A percentile compares a stretch with the other conserved stretches of the same genome.
Evolutionary conservation across 2,888 invertebrate genomes (phyloP).

Genomic region (Macrostomum cliftonense): DNA sequence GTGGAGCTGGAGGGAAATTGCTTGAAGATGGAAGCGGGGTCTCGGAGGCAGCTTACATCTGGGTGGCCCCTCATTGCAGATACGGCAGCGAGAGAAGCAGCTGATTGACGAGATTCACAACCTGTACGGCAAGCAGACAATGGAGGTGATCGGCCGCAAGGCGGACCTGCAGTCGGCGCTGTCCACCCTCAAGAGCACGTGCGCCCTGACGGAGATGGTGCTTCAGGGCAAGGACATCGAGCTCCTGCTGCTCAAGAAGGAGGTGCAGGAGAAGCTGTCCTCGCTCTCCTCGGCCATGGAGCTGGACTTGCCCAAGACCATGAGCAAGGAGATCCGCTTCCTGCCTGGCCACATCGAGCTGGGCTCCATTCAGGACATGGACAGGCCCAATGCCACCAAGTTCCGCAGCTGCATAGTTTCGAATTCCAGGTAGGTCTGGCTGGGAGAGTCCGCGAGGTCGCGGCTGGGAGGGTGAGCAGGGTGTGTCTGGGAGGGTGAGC

Average conservation of each 20-base stretch:
- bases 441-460: conserved; percentile 2
- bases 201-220: conserved; percentile 35
- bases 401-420: too few species aligned
- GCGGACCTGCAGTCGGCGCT: conserved; percentile 22
- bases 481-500: too few species aligned
- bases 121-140: conserved; percentile 30
- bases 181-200: conserved; percentile 35
- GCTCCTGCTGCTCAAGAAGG: conserved; percentile 35
- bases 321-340: conserved; percentile 27
- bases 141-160: conserved; percentile 29
- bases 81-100: conserved; percentile 30
- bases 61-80: conserved; percentile 13
- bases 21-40: too few species aligned
- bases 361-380: conserved; percentile 29
- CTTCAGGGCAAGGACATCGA: conserved; percentile 38
- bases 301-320: conserved; percentile 25
- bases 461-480: not conserved
- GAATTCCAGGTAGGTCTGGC: not conserved
- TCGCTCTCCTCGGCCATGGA: conserved; percentile 25
- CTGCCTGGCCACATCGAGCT: conserved; percentile 27
- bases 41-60: too few species aligned
- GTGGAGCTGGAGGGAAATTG: too few species aligned
- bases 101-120: conserved; percentile 33
- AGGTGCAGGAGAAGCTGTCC: conserved; percentile 34
- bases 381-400: conserved; percentile 15